A percentile compares a stretch with the other conserved stretches of the same genome.
phyloP scores from a whole-genome alignment of 1,140 invertebrate genomes.

The Drosophila asahinai region DNA sequence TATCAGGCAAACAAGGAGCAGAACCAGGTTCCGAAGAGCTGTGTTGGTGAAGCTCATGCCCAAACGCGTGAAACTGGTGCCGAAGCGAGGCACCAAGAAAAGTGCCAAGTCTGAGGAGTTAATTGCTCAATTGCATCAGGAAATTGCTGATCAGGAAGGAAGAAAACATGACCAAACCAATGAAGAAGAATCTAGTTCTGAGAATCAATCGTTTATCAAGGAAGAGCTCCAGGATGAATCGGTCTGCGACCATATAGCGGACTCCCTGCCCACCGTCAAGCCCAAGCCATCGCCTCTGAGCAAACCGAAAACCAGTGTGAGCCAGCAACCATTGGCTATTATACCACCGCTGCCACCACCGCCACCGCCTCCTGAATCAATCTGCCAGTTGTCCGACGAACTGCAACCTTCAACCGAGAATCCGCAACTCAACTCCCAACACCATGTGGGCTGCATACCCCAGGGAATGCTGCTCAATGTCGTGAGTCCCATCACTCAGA shows the following conservation, averaged over 20 bases:
- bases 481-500: constrained; percentile 69
- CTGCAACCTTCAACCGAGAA: constrained; percentile 1
- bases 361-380: constrained; percentile 55
- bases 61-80: constrained; percentile 17
- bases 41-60: constrained; percentile 19
- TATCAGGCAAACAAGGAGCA: constrained; percentile 21
- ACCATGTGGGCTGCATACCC: constrained; percentile 31
- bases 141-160: constrained; percentile 1
- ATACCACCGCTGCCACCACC: constrained; percentile 66
- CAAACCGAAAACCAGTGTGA: constrained; percentile 18
- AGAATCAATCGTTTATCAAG: neutral
- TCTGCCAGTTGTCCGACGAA: constrained; percentile 45
- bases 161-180: neutral
- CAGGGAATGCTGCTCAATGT: constrained; percentile 55
- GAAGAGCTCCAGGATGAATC: neutral
- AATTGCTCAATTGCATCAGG: neutral
- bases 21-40: constrained; percentile 2
- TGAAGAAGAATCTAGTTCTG: neutral
- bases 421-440: neutral
- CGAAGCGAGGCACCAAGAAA: constrained; percentile 1
- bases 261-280: constrained; percentile 8
- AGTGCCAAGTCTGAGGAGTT: neutral
- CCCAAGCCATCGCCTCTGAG: constrained; percentile 10
- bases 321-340: constrained; percentile 43
- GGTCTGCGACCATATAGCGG: neutral